Base-by-base conservation (phyloP, 2,797 vertebrate genomes). In the Pteropus rufus region DNA sequence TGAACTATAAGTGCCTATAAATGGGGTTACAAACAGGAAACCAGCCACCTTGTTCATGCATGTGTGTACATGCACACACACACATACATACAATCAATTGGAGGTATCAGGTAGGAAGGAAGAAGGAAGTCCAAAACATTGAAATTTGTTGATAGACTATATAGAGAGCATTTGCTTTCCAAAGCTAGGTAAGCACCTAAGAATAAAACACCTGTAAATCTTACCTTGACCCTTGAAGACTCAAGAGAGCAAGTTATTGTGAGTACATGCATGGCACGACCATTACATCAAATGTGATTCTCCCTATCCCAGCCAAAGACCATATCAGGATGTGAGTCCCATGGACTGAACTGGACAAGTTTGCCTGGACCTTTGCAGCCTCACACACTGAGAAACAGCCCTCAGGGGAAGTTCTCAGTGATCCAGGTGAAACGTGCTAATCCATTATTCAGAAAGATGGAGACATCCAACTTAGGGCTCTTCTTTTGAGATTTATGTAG, bases 211-310 rank as follows among this genome's bases (percentile, higher is more conserved):
- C 15, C 75, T 54, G 19, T 23, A 23, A 31, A 21, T 76, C 21
- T 76, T 49, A 76, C 8, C 65, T 64, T 49, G 56, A 72, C 10
- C 10, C 4, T 15, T 24, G n/a, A 14, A 31, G 34, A 44, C 26
- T 31, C 23, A 24, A 31, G 46, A 72, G 4, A 12, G 44, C 8
- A 44, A 64, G 31, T 7, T 7, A 24, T 9, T 4, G 5, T 16
- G 65, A 81, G 31, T 24, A 10, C 4, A 18, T 36, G 54, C 4
- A 18, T 36, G 54, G 64, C 18, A 16, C 7, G 36, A 7, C 23
- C 10, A 34, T 3, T 6, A 31, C 0, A 0, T 1, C 19, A 29
- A 54, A 34, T 0, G 0, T 7, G 82, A 9, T 58, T 87, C 14
- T 65, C 49, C 19, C 0, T 4, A 0, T 15, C 65, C 72, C 19